Percentiles rank a stretch among this genome's conserved stretches.
phyloP scores from a whole-genome alignment of 2,888 invertebrate genomes.

The Norana najaformis region DNA sequence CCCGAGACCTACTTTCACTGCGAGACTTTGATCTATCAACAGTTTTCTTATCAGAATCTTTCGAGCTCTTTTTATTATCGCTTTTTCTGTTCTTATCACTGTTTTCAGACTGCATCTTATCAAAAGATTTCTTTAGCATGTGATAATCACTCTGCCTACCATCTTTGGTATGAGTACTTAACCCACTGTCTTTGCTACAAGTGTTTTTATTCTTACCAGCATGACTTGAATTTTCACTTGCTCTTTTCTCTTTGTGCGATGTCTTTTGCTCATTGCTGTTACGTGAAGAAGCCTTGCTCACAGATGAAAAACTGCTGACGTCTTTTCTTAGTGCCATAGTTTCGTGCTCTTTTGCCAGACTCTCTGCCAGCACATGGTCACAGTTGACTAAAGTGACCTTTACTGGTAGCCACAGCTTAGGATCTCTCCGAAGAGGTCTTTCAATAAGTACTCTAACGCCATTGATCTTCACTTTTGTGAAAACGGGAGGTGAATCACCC shows the following conservation, averaged over 20 bases:
- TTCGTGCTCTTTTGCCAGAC: neutral
- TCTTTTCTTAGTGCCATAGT: neutral
- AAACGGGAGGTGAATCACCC: neutral
- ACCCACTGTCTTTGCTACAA: too few species aligned
- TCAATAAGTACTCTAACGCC: neutral
- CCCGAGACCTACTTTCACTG: neutral
- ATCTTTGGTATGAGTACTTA: neutral
- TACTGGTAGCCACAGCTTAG: neutral
- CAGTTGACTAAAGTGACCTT: neutral
- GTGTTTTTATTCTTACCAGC: neutral
- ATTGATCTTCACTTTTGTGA: neutral
- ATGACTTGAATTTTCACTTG: neutral
- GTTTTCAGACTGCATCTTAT: neutral
- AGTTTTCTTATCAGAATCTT: neutral
- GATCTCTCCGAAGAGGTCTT: neutral
- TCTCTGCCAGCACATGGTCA: neutral
- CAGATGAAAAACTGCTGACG: neutral
- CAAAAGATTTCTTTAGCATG: neutral
- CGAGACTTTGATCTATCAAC: neutral
- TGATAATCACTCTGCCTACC: neutral
- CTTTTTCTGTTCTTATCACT: neutral
- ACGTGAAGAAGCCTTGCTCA: neutral
- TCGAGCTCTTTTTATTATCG: slow-evolving; percentile 2
- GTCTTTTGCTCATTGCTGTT: neutral
- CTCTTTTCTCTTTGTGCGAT: neutral